Evolutionary conservation across 2,797 vertebrate genomes (phyloP).

Genomic region (Phrynocephalus vlangalii): DNA sequence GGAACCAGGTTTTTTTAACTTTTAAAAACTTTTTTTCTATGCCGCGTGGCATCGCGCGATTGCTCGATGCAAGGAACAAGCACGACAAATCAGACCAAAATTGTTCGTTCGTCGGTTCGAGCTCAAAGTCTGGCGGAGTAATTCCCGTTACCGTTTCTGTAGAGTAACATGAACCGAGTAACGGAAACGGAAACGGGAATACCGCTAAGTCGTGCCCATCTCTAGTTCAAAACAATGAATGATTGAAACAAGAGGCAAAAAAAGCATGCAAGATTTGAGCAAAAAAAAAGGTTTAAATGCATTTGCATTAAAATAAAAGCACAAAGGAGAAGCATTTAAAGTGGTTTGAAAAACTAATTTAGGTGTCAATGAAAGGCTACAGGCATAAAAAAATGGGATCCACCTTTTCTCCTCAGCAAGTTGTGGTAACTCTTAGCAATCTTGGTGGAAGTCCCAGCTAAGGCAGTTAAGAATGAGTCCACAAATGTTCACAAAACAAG

Average conservation of each 20-base stretch:
- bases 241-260: conserved; percentile 81
- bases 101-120: too few species aligned
- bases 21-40: too few species aligned
- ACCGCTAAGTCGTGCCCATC: too few species aligned
- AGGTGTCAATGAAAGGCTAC: conserved; percentile 79
- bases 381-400: conserved; percentile 72
- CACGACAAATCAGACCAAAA: too few species aligned
- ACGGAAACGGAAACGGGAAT: too few species aligned
- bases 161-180: too few species aligned
- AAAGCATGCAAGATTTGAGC: conserved; percentile 76
- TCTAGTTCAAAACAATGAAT: conserved; percentile 78
- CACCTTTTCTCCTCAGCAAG: conserved; percentile 63
- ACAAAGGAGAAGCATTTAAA: conserved; percentile 77
- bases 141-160: too few species aligned
- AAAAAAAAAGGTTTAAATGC: conserved; percentile 78
- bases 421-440: conserved; percentile 50
- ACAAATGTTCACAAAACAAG: conserved; percentile 61
- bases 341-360: conserved; percentile 80
- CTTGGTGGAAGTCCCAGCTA: conserved; percentile 57
- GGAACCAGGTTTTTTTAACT: too few species aligned
- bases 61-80: too few species aligned
- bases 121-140: too few species aligned
- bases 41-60: too few species aligned
- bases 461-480: conserved; percentile 60
- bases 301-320: conserved; percentile 77